Conservation (phyloP, 1,140 invertebrate species). For the Cylas formicarius region DNA sequence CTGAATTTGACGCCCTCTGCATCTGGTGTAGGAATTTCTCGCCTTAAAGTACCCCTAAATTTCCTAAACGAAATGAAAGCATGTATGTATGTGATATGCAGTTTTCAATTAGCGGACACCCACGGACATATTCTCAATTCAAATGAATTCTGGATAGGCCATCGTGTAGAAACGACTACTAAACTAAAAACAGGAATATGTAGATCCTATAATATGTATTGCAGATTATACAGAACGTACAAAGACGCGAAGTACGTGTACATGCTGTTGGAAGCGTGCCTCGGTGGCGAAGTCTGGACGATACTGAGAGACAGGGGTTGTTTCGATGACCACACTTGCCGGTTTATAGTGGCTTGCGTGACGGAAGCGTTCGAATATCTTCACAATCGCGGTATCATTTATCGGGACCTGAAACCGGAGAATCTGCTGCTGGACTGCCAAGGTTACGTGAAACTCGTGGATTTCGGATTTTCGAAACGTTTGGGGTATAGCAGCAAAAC, state of each 20-base stretch:
- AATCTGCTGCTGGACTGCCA: slow-evolving; percentile 65
- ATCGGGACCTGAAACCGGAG: slow-evolving; percentile 76
- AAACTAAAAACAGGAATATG: background rate
- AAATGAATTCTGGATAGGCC: no score
- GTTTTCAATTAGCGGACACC: no score
- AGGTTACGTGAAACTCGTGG: slow-evolving; percentile 76
- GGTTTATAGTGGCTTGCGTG: slow-evolving; percentile 70
- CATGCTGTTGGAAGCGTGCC: slow-evolving; percentile 77
- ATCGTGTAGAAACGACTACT: no score
- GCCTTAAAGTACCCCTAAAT: no score
- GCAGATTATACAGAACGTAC: slow-evolving; percentile 68
- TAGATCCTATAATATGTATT: slow-evolving; percentile 9
- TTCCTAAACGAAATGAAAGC: no score
- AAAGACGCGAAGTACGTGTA: slow-evolving; percentile 80
- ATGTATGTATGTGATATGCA: no score
- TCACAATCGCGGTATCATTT: slow-evolving; percentile 67
- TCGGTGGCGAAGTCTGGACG: slow-evolving; percentile 85
- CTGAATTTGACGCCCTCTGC: no score
- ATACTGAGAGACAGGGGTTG: slow-evolving; percentile 62
- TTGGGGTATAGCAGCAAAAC: slow-evolving; percentile 69
- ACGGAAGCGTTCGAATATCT: slow-evolving; percentile 72
- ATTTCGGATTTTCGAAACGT: slow-evolving; percentile 84
- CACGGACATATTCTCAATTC: no score
- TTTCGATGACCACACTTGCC: slow-evolving; percentile 66
- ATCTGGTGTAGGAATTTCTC: no score